Evolutionary conservation across 1,140 invertebrate genomes (phyloP).

Genomic region (Samia ricini): DNA sequence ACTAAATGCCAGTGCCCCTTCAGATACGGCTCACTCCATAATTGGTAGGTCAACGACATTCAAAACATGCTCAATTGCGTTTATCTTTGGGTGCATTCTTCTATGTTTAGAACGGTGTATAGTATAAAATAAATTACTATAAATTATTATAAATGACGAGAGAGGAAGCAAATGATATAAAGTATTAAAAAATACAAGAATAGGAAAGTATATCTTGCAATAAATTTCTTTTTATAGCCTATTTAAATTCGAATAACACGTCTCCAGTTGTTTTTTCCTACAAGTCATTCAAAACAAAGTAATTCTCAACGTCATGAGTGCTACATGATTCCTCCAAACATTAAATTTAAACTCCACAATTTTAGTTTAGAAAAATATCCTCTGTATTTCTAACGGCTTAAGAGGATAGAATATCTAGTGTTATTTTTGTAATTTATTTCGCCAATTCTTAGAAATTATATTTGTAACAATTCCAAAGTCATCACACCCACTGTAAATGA

Average conservation of each 20-base stretch:
- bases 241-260: too few species aligned
- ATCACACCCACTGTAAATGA: not conserved
- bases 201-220: too few species aligned
- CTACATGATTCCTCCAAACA: not conserved
- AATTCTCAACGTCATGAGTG: not conserved
- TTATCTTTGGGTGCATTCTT: constrained; percentile 31
- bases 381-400: not conserved
- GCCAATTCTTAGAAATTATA: not conserved
- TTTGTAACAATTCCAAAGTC: not conserved
- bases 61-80: constrained; percentile 32
- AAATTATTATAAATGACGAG: not conserved
- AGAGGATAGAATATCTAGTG: not conserved
- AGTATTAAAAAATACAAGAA: not conserved
- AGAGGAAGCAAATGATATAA: too few species aligned
- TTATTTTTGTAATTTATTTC: not conserved
- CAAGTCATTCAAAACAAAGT: not conserved
- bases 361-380: not conserved
- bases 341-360: not conserved
- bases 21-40: constrained; percentile 24
- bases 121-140: not conserved
- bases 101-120: constrained; percentile 7
- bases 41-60: constrained; percentile 50
- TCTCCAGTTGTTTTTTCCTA: too few species aligned
- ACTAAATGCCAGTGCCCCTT: constrained; percentile 55
- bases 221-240: too few species aligned